phyloP scores from a whole-genome alignment of 1,140 invertebrate genomes.

The Whitmania pigra region DNA sequence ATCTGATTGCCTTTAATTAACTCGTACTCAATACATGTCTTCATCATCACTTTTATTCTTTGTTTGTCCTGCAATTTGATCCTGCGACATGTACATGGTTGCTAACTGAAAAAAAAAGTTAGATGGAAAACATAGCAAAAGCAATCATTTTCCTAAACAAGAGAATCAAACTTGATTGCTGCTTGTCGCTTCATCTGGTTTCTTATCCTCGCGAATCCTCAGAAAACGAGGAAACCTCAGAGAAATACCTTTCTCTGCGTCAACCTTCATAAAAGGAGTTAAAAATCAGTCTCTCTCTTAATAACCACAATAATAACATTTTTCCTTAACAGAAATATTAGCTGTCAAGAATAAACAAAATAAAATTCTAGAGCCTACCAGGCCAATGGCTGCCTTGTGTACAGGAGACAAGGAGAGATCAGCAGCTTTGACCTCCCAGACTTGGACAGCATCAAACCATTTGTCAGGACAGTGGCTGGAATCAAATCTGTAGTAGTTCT shows the following conservation, averaged over 20 bases:
- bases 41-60: conserved; percentile 26
- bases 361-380: conserved; percentile 45
- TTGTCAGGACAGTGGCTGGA: conserved; percentile 66
- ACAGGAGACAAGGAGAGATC: conserved; percentile 92
- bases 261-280: conserved; percentile 49
- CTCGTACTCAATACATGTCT: background rate
- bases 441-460: conserved; percentile 82
- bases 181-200: conserved; percentile 78
- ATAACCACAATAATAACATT: background rate
- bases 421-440: conserved; percentile 98
- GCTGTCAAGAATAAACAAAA: too few species aligned
- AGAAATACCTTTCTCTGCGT: conserved; percentile 84
- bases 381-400: conserved; percentile 74
- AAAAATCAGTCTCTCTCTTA: conserved; percentile 21
- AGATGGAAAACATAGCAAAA: background rate
- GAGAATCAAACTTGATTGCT: conserved; percentile 58
- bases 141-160: background rate
- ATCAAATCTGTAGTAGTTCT: conserved; percentile 69
- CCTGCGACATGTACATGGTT: conserved; percentile 72
- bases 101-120: conserved; percentile 44
- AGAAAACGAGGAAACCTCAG: conserved; percentile 88
- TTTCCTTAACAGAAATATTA: background rate
- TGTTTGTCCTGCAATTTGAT: conserved; percentile 72
- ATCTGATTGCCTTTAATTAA: too few species aligned
- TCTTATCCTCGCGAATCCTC: conserved; percentile 83